Base-by-base conservation (phyloP, 35 echinoderm and acorn worm species). In the Lytechinus pictus region DNA sequence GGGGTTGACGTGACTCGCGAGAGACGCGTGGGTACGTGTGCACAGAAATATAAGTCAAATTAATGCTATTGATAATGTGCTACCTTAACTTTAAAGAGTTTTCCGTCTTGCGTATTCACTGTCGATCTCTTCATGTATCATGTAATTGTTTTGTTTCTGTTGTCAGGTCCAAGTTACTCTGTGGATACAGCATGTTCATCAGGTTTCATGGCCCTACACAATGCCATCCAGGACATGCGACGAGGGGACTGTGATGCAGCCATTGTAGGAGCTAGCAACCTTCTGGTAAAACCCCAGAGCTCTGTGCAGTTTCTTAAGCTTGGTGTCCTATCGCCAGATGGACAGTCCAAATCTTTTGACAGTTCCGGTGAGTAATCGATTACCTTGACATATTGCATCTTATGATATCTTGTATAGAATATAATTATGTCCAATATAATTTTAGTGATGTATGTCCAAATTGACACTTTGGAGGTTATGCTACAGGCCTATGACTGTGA, bases 151-250 rank as follows among this genome's bases (percentile, higher is more conserved):
- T 9, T 27, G 21, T 57, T 57, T 6, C 92, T 27, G 4, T 44
- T 3, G 1, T 53, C 92, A 99, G 98, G 98, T 86, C 98, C 98
- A 55, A 99, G 98, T 90, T 99, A 99, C 92, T 87, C 90, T 91
- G 94, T 99, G 7, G 96, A 99, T 60, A 99, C 98, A 52, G 98
- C 98, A 4, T 99, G 98, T 61, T 98, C 98, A 5, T 99, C 98
- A 24, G 94, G 96, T 5, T 95, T 96, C 24, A 96, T 97, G 94
- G 95, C 96, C 55, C 51, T 97, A 11, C 95, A 99, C 54, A 94
- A 97, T 79, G 98, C 98, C 14, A 89, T 99, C 27, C 95, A 96
- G 33, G 98, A 97, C 29, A 96, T 99, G 28, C 54, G 98, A 51
- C 95, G 66, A 51, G 98, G 98, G 5, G 87, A 95, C 54, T 97